These are phyloP conservation scores for Tapirus terrestris DNA, from an alignment of 2,113 vertebrate genomes.

Conservation along the genomic window DNA sequence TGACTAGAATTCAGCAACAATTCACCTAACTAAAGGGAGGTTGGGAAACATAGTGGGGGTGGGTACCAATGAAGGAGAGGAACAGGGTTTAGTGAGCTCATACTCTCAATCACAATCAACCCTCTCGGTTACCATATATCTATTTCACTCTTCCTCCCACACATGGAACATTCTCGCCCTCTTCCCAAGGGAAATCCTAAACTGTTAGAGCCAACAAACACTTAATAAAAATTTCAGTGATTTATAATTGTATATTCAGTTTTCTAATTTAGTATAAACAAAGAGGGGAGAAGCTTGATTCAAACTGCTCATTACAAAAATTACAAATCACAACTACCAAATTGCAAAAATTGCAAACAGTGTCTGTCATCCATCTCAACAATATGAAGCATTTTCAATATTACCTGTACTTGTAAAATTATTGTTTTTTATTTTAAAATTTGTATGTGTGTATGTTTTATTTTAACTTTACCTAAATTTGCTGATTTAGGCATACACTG, in stretches of 20 bases:
- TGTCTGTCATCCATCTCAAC: background rate
- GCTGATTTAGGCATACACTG: background rate
- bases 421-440: background rate
- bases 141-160: background rate
- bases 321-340: background rate
- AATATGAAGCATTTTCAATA: background rate
- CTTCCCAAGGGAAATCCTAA: background rate
- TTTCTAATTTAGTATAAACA: slow-evolving; percentile 13
- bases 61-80: background rate
- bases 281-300: background rate
- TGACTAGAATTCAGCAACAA: background rate
- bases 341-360: background rate
- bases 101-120: background rate
- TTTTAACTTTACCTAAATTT: background rate
- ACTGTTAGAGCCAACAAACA: background rate
- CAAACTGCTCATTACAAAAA: background rate
- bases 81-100: background rate
- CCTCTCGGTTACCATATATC: background rate
- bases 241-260: background rate
- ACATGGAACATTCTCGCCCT: background rate
- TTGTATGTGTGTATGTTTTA: background rate
- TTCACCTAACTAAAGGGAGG: background rate
- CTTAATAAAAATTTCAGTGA: background rate
- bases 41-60: background rate
- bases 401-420: background rate